Evolutionary conservation across 1,140 invertebrate genomes (phyloP).

Genomic region (Holotrichia oblita): DNA sequence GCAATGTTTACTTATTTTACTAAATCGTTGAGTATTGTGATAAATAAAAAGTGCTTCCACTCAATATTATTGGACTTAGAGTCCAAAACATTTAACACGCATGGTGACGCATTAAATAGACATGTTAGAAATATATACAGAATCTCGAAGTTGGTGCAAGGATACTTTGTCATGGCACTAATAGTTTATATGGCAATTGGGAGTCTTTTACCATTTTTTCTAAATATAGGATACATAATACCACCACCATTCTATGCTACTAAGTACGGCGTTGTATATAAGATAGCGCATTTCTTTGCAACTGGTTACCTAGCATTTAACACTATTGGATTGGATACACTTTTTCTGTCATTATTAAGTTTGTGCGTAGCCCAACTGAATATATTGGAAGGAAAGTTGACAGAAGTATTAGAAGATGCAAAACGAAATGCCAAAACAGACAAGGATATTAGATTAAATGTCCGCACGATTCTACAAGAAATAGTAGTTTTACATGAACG

Average conservation of each 20-base stretch:
- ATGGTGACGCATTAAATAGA: background rate
- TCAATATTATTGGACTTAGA: background rate
- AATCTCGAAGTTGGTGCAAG: background rate
- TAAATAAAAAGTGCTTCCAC: background rate
- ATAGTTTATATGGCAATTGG: background rate
- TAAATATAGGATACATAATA: background rate
- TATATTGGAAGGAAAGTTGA: background rate
- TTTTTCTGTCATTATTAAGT: background rate
- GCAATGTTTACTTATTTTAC: background rate
- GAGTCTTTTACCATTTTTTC: background rate
- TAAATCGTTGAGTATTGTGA: background rate
- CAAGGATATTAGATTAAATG: background rate
- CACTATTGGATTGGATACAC: background rate
- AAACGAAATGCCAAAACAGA: background rate
- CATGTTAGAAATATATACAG: background rate
- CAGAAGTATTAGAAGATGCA: background rate
- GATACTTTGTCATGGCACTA: background rate
- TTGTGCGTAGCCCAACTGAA: background rate
- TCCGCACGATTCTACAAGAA: background rate
- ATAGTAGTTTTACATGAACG: background rate
- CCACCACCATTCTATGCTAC: background rate
- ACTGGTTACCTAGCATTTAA: background rate
- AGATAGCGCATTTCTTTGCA: background rate
- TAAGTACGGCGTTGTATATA: background rate
- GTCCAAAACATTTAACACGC: background rate